Evolutionary conservation across 2,797 vertebrate species (phyloP), one percentile per base, ranked within the genome.

Genomic region (Anableps anableps): DNA sequence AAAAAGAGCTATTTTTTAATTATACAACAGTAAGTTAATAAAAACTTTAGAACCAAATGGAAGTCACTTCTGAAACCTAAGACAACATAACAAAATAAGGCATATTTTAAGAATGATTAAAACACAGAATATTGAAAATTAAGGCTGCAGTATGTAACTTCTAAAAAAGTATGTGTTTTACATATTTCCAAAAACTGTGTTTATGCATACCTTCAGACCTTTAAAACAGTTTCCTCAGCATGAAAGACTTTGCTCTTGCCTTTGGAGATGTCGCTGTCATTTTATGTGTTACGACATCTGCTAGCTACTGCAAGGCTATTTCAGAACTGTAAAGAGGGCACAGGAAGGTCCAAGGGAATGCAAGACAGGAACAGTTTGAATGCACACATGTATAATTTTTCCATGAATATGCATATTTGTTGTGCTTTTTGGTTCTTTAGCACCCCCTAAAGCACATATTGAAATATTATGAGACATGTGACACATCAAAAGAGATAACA

Each of bases 191-290:
- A n/a, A n/a, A n/a, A n/a, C n/a, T n/a, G n/a, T 79, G 72, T 82
- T n/a, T 78, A 26, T 75, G 34, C 73, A n/a, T 80, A 47, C 75
- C 47, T 78, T 58, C 68, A 79, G 80, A 80, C 70, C 60, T 72
- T 78, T 74, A 79, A 86, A 91, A 89, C 66, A 60, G 84, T 85
- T 82, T 86, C 75, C 81, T 91, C 88, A 91, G 90, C 88, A 88
- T 60, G 53, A 80, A 88, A 86, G 76, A 86, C 48, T 85, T 71
- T 51, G 73, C 80, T 86, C 77, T 85, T 84, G 93, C 91, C 91
- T 93, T 88, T 75, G 78, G 92, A 93, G 76, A 91, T 89, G 90
- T 91, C 64, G 19, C 83, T 90, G 91, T 92, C 88, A 87, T 91
- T 88, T 91, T 88, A 93, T 92, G 80, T 72, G 81, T 78, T 81